These are phyloP conservation scores for Hycleus phaleratus DNA, from an alignment of 1,140 invertebrate species.

Conservation along the genomic window DNA sequence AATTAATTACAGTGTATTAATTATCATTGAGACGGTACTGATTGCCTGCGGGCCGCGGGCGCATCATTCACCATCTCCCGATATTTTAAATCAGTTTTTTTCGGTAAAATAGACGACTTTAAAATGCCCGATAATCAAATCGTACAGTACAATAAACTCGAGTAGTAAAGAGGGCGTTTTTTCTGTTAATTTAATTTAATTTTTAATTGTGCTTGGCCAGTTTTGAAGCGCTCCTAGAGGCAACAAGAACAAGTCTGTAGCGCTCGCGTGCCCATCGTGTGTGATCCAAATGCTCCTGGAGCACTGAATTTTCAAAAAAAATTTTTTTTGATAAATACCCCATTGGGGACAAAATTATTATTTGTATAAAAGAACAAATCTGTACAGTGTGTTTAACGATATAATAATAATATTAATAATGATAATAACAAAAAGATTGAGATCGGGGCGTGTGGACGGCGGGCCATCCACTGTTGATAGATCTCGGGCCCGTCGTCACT, in stretches of 20 bases:
- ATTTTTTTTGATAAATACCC: neutral
- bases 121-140: no score
- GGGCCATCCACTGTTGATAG: constrained; percentile 21
- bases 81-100: no score
- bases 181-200: no score
- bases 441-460: constrained; percentile 14
- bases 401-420: neutral
- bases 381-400: constrained; percentile 29
- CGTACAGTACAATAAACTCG: no score
- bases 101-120: no score
- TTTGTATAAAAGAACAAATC: constrained; percentile 18
- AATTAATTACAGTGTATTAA: no score
- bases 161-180: no score
- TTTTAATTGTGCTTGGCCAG: constrained; percentile 1
- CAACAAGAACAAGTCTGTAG: constrained; percentile 7
- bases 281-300: constrained; percentile 5
- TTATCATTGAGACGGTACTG: constrained; percentile 17
- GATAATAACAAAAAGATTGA: no score
- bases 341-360: constrained; percentile 21
- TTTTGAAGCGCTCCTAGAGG: constrained; percentile 4
- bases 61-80: neutral
- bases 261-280: constrained; percentile 16
- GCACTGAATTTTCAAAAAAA: constrained; percentile 1
- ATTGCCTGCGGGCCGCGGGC: constrained; percentile 22
- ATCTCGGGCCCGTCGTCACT: constrained; percentile 28